Base-by-base conservation (phyloP, 2,888 invertebrate species). In the Tillus elongatus region DNA sequence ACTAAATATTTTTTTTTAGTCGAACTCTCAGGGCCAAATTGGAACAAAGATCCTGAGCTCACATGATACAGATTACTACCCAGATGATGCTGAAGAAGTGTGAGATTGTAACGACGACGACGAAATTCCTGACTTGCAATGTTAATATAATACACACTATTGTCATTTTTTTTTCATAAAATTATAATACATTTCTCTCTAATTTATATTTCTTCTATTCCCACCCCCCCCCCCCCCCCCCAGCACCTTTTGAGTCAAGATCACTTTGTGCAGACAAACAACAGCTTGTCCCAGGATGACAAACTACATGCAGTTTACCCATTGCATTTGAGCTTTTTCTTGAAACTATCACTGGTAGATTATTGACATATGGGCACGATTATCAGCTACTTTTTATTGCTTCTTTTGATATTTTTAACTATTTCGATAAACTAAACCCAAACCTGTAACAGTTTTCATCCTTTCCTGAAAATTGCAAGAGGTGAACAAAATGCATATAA, bases 21-120 rank as follows among this genome's bases (percentile, higher is more conserved):
- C 24, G 36, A 36, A 36, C 36, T 40, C 31, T 40, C 40, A 27
- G 40, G 37, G 30, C 27, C 35, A 30, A 40, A 33, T 35, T 37
- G 27, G 40, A 30, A 2, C 14, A 19, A 40, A 30, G 33, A 40
- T 36, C 36, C 34, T 31, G 40, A 40, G 15, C 40, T 40, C 12
- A 36, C 40, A 32, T 40, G 36, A 31, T 38, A 14, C 38, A 38
- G 28, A 27, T n/a, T n/a, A n/a, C n/a, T n/a, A n/a, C 38, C 11
- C 13, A 32, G 16, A 16, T 12, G 15, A 11, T 13, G 24, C 36
- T 12, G 30, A 35, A 12, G 12, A 34, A 28, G 13, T 30, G 27
- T 39, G 35, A 19, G 39, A 39, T 36, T 39, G 35, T 30, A 39
- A 35, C 19, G 26, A 36, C 16, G 35, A 36, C 24, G n/a, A 19